Percentiles rank a stretch among this genome's conserved stretches.
These are phyloP conservation scores for Pseudomyrmex gracilis DNA, from an alignment of 1,140 invertebrate genomes.

Conservation along the genomic window DNA sequence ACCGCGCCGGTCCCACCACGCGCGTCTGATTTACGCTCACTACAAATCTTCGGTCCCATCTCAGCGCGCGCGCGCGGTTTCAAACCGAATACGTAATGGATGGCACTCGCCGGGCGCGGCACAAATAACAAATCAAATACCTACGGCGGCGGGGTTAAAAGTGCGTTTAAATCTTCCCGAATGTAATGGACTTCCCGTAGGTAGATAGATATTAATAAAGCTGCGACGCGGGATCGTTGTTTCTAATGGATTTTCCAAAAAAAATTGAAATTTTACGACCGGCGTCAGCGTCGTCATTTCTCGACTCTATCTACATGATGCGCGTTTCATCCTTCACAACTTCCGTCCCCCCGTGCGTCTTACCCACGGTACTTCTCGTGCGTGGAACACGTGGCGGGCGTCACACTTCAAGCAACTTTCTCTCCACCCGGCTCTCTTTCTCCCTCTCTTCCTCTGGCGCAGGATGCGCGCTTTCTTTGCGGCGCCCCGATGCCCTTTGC, in stretches of 20 bases:
- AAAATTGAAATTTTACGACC: conserved; percentile 37
- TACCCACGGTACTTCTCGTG: conserved; percentile 46
- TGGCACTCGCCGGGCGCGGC: conserved; percentile 36
- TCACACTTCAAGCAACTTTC: conserved; percentile 73
- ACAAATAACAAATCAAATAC: conserved; percentile 71
- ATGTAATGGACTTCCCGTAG: conserved; percentile 68
- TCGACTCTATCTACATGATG: neutral
- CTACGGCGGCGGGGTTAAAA: conserved; percentile 62
- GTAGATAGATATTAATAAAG: conserved; percentile 62
- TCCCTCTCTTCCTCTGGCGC: neutral
- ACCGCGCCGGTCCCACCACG: neutral
- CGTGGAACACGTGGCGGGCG: conserved; percentile 70
- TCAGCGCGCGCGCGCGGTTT: neutral
- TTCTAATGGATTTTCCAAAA: conserved; percentile 68
- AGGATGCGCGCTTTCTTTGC: conserved; percentile 62
- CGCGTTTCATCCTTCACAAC: conserved; percentile 13
- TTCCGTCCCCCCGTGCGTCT: conserved; percentile 11
- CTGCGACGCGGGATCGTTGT: conserved; percentile 27
- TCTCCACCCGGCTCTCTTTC: conserved; percentile 27
- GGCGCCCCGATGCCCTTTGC: conserved; percentile 57
- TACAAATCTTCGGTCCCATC: conserved; percentile 64
- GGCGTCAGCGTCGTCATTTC: neutral
- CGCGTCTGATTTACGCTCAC: conserved; percentile 61
- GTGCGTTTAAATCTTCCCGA: conserved; percentile 64
- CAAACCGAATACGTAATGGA: conserved; percentile 59